Percentiles rank a stretch among this genome's conserved stretches.
These are phyloP conservation scores for Caenorhabditis japonica DNA, from an alignment of 2,888 invertebrate genomes.

Conservation along the genomic window DNA sequence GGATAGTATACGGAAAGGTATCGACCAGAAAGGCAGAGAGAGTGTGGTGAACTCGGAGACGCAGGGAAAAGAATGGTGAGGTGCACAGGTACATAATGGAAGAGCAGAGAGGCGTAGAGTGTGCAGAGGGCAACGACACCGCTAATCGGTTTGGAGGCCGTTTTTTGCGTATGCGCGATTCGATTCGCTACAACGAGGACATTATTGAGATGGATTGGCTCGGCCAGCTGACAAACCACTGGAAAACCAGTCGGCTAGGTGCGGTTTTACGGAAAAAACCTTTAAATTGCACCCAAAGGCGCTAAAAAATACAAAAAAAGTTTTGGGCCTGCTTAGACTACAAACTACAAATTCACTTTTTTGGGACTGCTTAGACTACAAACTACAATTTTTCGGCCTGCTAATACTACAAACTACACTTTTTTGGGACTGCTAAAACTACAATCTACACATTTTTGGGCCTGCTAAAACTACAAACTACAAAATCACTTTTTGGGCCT, in stretches of 20 bases:
- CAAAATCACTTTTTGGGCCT: no score
- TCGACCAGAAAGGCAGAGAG: constrained; percentile 4
- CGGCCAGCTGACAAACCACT: constrained; percentile 15
- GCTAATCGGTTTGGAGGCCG: constrained; percentile 51
- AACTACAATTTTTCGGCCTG: no score
- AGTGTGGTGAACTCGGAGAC: not conserved
- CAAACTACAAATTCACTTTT: not conserved
- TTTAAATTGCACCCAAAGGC: no score
- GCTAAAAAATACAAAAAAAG: no score
- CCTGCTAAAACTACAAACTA: no score
- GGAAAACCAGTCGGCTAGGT: constrained; percentile 25
- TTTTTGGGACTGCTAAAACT: no score
- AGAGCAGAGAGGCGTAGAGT: constrained; percentile 1
- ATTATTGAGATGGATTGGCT: constrained; percentile 51
- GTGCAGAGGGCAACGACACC: constrained; percentile 33
- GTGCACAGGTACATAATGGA: constrained; percentile 7
- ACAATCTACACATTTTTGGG: no score
- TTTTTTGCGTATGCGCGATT: constrained; percentile 25
- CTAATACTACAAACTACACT: no score
- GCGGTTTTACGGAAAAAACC: not conserved
- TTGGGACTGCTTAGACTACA: no score
- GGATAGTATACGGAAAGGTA: constrained; percentile 12
- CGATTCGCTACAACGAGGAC: constrained; percentile 1
- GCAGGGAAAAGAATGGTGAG: constrained; percentile 5
- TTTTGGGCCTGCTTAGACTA: no score